phyloP scores from a whole-genome alignment of 2,888 invertebrate species.

The Cephus spinipes region DNA sequence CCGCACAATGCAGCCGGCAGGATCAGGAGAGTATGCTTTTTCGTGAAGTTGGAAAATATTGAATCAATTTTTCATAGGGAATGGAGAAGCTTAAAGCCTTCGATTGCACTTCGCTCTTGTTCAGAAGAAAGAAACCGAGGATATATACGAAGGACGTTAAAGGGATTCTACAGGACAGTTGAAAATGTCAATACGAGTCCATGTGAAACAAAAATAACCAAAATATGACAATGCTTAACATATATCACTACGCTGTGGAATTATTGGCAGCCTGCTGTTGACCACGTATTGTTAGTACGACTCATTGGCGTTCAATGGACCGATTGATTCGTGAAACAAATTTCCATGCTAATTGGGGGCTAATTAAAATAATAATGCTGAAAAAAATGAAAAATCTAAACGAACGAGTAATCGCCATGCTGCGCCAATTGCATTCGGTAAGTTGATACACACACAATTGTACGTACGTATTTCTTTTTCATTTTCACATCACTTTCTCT shows the following conservation, averaged over 20 bases:
- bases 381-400: not conserved
- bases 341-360: not conserved
- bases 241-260: not conserved
- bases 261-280: not conserved
- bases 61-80: constrained; percentile 46
- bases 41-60: constrained; percentile 49
- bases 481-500: not conserved
- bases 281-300: not conserved
- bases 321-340: constrained; percentile 31
- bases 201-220: not conserved
- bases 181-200: not conserved
- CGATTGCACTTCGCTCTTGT: constrained; percentile 1
- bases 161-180: constrained; percentile 11
- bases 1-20: constrained; percentile 23
- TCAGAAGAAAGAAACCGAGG: constrained; percentile 16
- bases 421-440: not conserved
- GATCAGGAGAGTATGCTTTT: constrained; percentile 32
- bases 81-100: constrained; percentile 46
- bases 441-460: not conserved
- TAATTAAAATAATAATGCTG: not conserved
- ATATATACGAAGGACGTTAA: not conserved
- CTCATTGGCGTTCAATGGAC: constrained; percentile 29
- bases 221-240: not conserved
- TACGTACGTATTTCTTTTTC: not conserved
- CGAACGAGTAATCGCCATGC: not conserved